Conservation (phyloP, 1,140 invertebrate genomes). For the Drosophila rhopaloa region DNA sequence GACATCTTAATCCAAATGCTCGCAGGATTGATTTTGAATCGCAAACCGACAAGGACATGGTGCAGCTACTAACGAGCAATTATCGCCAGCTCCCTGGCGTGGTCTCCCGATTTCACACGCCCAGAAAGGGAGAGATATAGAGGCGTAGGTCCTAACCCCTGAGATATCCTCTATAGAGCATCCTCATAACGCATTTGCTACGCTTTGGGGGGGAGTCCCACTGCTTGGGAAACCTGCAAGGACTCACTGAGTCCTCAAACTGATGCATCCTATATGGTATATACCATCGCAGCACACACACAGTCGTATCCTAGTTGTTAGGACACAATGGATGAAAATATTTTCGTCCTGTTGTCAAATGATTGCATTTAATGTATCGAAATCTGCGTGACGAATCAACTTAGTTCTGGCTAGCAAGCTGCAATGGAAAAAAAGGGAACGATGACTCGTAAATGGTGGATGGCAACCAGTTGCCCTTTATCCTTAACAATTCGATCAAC, state of each 20-base stretch:
- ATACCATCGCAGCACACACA: conserved; percentile 5
- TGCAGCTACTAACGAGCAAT: conserved; percentile 81
- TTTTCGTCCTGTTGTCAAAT: conserved; percentile 84
- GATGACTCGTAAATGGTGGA: conserved; percentile 1
- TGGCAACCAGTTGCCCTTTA: conserved; percentile 68
- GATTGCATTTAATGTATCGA: conserved; percentile 84
- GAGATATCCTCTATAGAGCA: conserved; percentile 33
- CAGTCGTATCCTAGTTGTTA: conserved; percentile 51
- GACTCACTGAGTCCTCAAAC: not conserved
- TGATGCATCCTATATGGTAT: not conserved
- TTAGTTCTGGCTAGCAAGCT: conserved; percentile 56
- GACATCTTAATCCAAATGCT: conserved; percentile 2
- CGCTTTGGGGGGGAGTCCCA: conserved; percentile 78
- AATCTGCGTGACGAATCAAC: conserved; percentile 84
- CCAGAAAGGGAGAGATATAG: conserved; percentile 1
- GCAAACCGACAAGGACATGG: conserved; percentile 52
- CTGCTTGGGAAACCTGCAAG: conserved; percentile 23
- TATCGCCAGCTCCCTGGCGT: conserved; percentile 76
- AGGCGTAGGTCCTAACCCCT: not conserved
- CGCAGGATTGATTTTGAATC: not conserved
- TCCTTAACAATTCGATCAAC: conserved; percentile 71
- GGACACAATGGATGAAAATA: conserved; percentile 84
- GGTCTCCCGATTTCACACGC: conserved; percentile 54
- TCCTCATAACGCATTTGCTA: conserved; percentile 69
- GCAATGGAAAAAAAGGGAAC: conserved; percentile 15